phyloP scores from a whole-genome alignment of 1,140 invertebrate genomes.

The Adoxophyes honmai region DNA sequence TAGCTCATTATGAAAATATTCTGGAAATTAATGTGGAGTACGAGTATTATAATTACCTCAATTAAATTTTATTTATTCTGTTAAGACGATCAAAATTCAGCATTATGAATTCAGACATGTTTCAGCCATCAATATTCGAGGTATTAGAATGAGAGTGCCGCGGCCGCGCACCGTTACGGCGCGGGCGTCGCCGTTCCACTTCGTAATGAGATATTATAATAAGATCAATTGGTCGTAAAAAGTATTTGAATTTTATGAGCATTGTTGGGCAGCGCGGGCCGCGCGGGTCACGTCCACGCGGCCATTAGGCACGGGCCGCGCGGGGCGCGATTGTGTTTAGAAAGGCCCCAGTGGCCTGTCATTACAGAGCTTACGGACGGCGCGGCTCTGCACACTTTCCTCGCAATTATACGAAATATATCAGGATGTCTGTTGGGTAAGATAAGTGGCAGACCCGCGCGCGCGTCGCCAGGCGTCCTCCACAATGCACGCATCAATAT shows the following conservation, averaged over 20 bases:
- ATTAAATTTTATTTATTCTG: conserved; percentile 5
- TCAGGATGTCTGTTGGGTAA: neutral
- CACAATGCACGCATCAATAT: neutral
- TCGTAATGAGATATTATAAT: neutral
- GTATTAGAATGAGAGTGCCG: neutral
- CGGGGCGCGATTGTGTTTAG: neutral
- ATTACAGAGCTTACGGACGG: neutral
- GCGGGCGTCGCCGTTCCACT: neutral
- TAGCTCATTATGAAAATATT: conserved; percentile 10
- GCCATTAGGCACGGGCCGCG: neutral
- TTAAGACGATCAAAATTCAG: neutral
- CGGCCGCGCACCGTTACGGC: neutral
- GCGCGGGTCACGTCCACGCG: neutral
- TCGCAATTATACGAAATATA: conserved; percentile 4
- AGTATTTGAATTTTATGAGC: neutral
- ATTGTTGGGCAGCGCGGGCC: neutral
- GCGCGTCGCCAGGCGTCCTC: neutral
- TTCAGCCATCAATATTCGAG: conserved; percentile 2
- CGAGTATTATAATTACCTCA: conserved; percentile 3
- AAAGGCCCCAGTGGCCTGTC: neutral
- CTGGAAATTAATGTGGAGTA: conserved; percentile 3
- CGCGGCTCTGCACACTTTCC: neutral
- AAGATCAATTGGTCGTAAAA: neutral
- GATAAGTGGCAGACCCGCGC: neutral
- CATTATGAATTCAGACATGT: conserved; percentile 9